These are phyloP conservation scores for Drosophila bifasciata DNA, from an alignment of 1,140 invertebrate genomes.

Conservation along the genomic window DNA sequence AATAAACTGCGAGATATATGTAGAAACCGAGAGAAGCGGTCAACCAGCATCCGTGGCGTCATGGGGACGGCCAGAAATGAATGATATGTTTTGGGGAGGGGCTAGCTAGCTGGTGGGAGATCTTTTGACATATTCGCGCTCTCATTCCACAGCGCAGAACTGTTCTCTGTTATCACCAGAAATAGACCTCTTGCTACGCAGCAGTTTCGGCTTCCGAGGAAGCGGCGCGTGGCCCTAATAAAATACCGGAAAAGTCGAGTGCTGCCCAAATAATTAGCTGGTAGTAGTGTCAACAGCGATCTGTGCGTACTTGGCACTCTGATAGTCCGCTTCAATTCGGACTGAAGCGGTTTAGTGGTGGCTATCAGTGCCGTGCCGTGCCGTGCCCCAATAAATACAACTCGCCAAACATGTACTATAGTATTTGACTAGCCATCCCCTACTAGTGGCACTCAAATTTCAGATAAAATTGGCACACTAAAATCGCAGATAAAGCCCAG, in stretches of 20 bases:
- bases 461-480: slow-evolving; percentile 5
- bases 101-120: slow-evolving; percentile 3
- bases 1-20: slow-evolving; percentile 30
- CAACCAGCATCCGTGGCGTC: slow-evolving; percentile 39
- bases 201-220: slow-evolving; percentile 27
- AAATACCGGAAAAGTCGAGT: slow-evolving; percentile 47
- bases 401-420: not conserved
- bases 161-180: slow-evolving; percentile 30
- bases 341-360: slow-evolving; percentile 18
- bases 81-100: not conserved
- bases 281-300: slow-evolving; percentile 24
- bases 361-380: slow-evolving; percentile 26
- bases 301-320: no score
- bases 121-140: slow-evolving; percentile 2
- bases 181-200: slow-evolving; percentile 38
- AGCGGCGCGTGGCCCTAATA: slow-evolving; percentile 62
- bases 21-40: slow-evolving; percentile 17
- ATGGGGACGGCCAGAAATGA: slow-evolving; percentile 19
- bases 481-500: slow-evolving; percentile 39
- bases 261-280: slow-evolving; percentile 62
- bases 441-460: not conserved
- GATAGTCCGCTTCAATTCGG: slow-evolving; percentile 12
- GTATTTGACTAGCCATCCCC: slow-evolving; percentile 26
- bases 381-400: slow-evolving; percentile 26
- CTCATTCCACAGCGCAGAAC: slow-evolving; percentile 1